A percentile compares a stretch with the other conserved stretches of the same genome.
These are phyloP conservation scores for Melanotaenia duboulayi DNA, from an alignment of 2,113 vertebrate genomes.

Conservation along the genomic window DNA sequence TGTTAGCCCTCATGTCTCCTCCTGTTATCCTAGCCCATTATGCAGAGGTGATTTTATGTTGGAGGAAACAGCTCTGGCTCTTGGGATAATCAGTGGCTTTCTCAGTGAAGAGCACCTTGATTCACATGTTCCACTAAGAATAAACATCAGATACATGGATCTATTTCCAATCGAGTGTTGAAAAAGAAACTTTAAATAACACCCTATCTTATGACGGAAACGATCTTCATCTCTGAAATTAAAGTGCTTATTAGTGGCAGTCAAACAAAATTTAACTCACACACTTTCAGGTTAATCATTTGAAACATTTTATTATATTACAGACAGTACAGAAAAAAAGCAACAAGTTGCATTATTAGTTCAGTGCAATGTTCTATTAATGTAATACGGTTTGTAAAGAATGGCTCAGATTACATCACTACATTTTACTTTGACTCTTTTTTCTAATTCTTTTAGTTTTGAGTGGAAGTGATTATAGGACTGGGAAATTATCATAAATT, in stretches of 20 bases:
- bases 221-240: too few relatives aligned
- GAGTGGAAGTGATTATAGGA: too few relatives aligned
- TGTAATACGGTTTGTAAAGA: too few relatives aligned
- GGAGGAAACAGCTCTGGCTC: constrained; percentile 52
- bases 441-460: too few relatives aligned
- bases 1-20: constrained; percentile 60
- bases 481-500: too few relatives aligned
- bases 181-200: not conserved
- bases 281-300: not conserved
- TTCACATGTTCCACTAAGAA: not conserved
- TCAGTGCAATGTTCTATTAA: not conserved
- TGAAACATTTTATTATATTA: not conserved
- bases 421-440: too few relatives aligned
- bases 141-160: not conserved
- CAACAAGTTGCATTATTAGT: not conserved
- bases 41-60: constrained; percentile 60
- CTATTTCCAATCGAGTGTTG: too few relatives aligned
- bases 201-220: too few relatives aligned
- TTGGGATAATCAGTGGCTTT: constrained; percentile 30
- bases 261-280: too few relatives aligned
- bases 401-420: too few relatives aligned
- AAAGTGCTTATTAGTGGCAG: too few relatives aligned
- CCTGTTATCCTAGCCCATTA: constrained; percentile 62
- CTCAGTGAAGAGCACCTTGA: constrained; percentile 31
- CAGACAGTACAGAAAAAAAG: not conserved